A percentile compares a stretch with the other conserved stretches of the same genome.
phyloP scores from a whole-genome alignment of 2,113 vertebrate species.

The Canis aureus region DNA sequence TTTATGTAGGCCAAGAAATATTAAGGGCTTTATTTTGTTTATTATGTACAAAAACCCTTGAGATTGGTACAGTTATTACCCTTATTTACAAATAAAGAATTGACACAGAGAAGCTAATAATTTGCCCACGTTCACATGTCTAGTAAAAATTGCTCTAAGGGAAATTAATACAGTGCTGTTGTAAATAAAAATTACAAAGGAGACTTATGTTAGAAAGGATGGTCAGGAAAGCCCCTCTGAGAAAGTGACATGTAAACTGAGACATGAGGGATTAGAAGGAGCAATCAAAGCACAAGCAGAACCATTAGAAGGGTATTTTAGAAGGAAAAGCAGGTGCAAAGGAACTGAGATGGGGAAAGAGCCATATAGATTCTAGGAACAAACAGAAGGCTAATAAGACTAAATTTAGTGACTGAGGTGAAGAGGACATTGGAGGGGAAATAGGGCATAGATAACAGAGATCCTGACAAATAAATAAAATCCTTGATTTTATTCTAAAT shows the following conservation, averaged over 20 bases:
- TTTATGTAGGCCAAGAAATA: neutral
- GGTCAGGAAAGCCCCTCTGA: neutral
- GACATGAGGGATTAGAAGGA: neutral
- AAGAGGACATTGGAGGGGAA: neutral
- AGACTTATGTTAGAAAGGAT: neutral
- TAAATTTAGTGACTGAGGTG: neutral
- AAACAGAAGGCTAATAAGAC: neutral
- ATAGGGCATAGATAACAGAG: neutral
- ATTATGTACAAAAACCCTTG: neutral
- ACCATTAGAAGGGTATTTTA: neutral
- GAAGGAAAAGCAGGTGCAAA: neutral
- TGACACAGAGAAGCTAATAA: neutral
- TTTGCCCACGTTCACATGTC: neutral
- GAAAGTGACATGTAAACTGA: neutral
- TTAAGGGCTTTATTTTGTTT: neutral
- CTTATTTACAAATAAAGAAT: constrained; percentile 39
- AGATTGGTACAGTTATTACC: neutral
- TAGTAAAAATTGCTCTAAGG: neutral
- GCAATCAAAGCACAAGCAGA: neutral
- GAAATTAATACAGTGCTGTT: neutral
- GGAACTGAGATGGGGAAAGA: neutral
- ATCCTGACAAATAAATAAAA: neutral
- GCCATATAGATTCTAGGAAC: neutral
- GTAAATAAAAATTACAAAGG: neutral
- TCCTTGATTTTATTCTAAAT: neutral